A percentile compares a stretch with the other conserved stretches of the same genome.
Evolutionary conservation across 2,113 vertebrate species (phyloP).

Genomic region (Chionis minor): DNA sequence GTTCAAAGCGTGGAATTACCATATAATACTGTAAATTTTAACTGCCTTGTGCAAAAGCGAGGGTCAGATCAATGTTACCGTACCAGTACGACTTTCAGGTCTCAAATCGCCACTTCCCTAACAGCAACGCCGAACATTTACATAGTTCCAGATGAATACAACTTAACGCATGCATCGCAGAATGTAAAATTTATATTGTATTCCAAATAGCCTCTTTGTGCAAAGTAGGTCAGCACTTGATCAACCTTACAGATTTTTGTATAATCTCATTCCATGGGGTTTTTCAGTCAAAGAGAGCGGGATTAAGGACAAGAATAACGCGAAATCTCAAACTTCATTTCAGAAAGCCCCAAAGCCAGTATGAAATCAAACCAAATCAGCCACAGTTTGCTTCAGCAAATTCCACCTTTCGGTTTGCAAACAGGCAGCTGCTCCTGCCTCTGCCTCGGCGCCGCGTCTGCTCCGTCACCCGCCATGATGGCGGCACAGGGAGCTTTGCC

Average conservation of each 20-base stretch:
- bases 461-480: neutral
- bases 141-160: neutral
- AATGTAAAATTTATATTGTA: neutral
- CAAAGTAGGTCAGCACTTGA: slow-evolving; percentile 65
- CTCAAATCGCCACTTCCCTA: neutral
- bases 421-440: fast-evolving
- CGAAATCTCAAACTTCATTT: neutral
- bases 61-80: neutral
- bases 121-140: neutral
- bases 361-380: neutral
- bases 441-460: neutral
- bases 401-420: neutral
- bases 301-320: slow-evolving; percentile 52
- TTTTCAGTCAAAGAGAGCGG: slow-evolving; percentile 39
- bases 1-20: neutral
- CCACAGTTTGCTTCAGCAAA: neutral
- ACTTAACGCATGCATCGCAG: neutral
- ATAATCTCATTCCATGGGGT: slow-evolving; percentile 60
- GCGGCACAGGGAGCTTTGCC: neutral
- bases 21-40: neutral
- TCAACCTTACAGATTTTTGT: slow-evolving; percentile 56
- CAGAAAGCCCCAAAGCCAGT: neutral
- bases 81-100: neutral
- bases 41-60: neutral
- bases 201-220: slow-evolving; percentile 35